Base-by-base conservation (phyloP, 1,140 invertebrate species). In the Aphaenogaster rudis region DNA sequence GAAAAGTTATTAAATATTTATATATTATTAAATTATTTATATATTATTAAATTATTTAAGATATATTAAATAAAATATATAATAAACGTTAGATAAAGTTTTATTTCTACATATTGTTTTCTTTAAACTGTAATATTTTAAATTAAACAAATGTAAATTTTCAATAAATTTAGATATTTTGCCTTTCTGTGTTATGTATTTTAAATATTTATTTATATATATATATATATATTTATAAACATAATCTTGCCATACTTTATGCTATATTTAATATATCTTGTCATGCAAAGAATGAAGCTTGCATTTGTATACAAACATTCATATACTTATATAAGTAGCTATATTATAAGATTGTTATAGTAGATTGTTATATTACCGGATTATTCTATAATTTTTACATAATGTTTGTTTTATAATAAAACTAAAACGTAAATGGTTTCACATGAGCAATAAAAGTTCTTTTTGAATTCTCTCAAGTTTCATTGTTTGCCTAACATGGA, bases 211-310 rank as follows among this genome's bases (percentile, higher is more conserved):
- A 21, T 21, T 21, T 21, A 33, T 5, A 28, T 28, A 28, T 28
- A 28, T 28, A 28, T 28, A 28, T 28, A 28, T 28, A 28, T 28
- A 28, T 28, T 0, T 28, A 28, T 28, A 28, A 42, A 67, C 52
- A 54, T 13, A 80, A 28, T 11, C 3, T 21, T 3, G 4, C 13
- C 21, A 74, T 74, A 76, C 69, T 84, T 84, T 76, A 84, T 76
- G 42, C 54, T 50, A 9, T n/a, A 13, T 82, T 81, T n/a, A 71
- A 59, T 33, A 64, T 11, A 57, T 76, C 13, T 61, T 76, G n/a
- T 28, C 13, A 11, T 57, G 3, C 28, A 82, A 84, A 76, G 28
- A 84, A 76, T 76, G 28, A 84, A 74, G 28, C 69, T 84, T 84
- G 80, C 7, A 28, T 48, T 81, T 9, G 21, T 50, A 64, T 45